Conservation (phyloP, 2,797 vertebrate species). For the Centroberyx gerrardi region DNA sequence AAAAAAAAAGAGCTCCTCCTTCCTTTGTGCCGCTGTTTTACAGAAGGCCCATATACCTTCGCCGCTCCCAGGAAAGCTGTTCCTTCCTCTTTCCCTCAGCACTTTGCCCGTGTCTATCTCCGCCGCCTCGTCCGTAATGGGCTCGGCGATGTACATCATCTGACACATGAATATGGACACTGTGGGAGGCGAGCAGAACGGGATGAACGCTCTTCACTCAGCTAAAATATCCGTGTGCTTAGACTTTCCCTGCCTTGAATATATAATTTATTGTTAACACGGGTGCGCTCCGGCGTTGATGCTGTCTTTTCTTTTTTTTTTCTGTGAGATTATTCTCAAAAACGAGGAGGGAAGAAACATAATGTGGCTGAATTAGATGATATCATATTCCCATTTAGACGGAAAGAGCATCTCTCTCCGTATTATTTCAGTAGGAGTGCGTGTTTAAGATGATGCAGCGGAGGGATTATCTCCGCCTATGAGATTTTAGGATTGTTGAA, state of each 20-base stretch:
- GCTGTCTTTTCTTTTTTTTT: not conserved
- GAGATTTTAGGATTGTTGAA: conserved; percentile 34
- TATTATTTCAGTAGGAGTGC: conserved; percentile 1
- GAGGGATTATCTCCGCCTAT: conserved; percentile 31
- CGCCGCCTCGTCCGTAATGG: conserved; percentile 44
- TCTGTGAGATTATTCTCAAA: not conserved
- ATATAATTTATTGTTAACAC: conserved; percentile 40
- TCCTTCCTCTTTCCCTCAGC: conserved; percentile 52
- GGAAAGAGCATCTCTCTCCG: not conserved
- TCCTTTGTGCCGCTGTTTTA: conserved; percentile 74
- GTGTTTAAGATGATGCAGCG: not conserved
- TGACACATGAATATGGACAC: conserved; percentile 60
- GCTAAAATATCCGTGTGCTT: conserved; percentile 48
- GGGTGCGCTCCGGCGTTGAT: not conserved
- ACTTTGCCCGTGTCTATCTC: conserved; percentile 63
- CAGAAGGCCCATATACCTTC: conserved; percentile 60
- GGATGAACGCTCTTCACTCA: conserved; percentile 33
- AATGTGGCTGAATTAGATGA: conserved; percentile 21
- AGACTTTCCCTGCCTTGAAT: conserved; percentile 28
- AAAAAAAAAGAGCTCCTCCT: conserved; percentile 33
- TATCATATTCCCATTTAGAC: conserved; percentile 11
- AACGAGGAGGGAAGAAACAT: not conserved
- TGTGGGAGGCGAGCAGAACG: conserved; percentile 49
- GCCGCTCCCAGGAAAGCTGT: conserved; percentile 65
- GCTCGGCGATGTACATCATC: conserved; percentile 55